Evolutionary conservation across 1,140 invertebrate species (phyloP).

Genomic region (Gryllus bimaculatus): DNA sequence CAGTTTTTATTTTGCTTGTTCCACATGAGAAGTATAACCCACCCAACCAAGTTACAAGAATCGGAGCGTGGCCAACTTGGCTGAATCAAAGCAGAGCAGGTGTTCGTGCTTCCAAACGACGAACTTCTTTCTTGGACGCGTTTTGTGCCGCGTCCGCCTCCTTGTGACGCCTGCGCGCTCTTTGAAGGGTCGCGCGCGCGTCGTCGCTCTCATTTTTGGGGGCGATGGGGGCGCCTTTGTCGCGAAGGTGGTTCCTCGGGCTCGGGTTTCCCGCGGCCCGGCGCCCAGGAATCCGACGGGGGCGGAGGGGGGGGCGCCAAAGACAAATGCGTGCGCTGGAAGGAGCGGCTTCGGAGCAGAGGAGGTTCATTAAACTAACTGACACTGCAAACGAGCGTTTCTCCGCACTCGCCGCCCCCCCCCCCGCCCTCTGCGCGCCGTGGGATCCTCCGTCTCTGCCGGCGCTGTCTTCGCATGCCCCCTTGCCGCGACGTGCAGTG

Average conservation of each 20-base stretch:
- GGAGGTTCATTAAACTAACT: constrained; percentile 1
- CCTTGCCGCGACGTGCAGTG: too few relatives aligned
- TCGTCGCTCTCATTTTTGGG: neutral
- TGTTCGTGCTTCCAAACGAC: neutral
- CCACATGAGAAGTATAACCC: too few relatives aligned
- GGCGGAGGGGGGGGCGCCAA: neutral
- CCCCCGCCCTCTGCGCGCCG: neutral
- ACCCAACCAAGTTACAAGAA: too few relatives aligned
- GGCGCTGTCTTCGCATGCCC: too few relatives aligned
- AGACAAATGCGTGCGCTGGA: neutral
- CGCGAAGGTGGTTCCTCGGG: neutral
- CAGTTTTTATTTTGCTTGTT: too few relatives aligned
- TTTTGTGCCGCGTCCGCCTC: neutral
- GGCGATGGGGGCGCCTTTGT: neutral
- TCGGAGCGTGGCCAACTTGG: too few relatives aligned
- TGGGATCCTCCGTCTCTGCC: neutral
- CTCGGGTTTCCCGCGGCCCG: neutral
- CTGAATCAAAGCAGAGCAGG: too few relatives aligned
- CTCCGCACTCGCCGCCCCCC: neutral
- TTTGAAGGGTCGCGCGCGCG: neutral
- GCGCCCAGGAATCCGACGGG: neutral
- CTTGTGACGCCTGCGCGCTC: neutral
- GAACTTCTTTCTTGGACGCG: neutral
- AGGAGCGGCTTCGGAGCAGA: neutral
- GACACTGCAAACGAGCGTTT: neutral